Conservation (phyloP, 1,140 invertebrate genomes). For the Scaptomyza pallida region DNA sequence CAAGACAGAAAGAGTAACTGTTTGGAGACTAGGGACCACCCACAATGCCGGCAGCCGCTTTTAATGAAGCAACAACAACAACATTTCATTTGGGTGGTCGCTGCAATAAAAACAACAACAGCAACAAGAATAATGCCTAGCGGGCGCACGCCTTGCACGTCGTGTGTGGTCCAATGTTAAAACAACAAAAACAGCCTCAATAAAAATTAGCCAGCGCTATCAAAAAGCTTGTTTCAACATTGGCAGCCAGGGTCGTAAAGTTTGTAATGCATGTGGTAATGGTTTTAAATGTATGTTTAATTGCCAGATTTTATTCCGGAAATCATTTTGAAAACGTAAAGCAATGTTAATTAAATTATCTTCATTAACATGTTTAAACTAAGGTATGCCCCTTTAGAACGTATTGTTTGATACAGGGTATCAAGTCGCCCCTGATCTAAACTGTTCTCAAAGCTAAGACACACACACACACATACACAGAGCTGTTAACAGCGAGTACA, state of each 20-base stretch:
- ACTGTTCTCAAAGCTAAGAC: slow-evolving; percentile 23
- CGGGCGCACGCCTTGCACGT: slow-evolving; percentile 27
- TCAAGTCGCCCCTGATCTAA: neutral
- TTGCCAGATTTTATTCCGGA: neutral
- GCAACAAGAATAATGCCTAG: slow-evolving; percentile 32
- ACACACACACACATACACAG: too few relatives aligned
- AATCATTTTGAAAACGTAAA: too few relatives aligned
- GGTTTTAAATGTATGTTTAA: neutral
- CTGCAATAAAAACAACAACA: slow-evolving; percentile 53
- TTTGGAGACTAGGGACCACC: slow-evolving; percentile 52
- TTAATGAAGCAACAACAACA: slow-evolving; percentile 75
- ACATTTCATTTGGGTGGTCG: slow-evolving; percentile 71
- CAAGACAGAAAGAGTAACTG: neutral
- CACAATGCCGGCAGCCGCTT: slow-evolving; percentile 72
- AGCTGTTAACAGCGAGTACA: slow-evolving; percentile 40
- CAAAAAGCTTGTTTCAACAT: slow-evolving; percentile 38
- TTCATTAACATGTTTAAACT: too few relatives aligned
- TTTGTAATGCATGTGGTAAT: slow-evolving; percentile 2
- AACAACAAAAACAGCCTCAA: slow-evolving; percentile 11
- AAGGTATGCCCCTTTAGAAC: neutral
- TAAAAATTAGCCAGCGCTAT: slow-evolving; percentile 35
- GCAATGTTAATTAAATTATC: too few relatives aligned
- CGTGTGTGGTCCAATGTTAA: slow-evolving; percentile 58
- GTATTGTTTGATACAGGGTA: slow-evolving; percentile 6
- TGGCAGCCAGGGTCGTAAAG: neutral